Base-by-base conservation (phyloP, 2,113 vertebrate genomes). In the Oostethus manadensis region DNA sequence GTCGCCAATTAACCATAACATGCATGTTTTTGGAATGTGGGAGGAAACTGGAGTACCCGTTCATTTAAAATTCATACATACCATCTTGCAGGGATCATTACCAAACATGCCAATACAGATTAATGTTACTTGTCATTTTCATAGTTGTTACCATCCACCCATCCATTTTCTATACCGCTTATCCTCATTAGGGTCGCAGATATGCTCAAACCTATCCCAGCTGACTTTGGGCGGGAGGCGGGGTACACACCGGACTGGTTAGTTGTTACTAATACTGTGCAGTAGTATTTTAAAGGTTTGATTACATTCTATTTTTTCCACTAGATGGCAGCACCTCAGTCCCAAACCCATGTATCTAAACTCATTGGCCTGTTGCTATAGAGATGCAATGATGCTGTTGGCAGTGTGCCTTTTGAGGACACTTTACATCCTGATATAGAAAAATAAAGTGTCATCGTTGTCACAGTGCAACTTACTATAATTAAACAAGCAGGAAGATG, bases 321-420 rank as follows among this genome's bases (percentile, higher is more conserved):
- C 74, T 66, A 86, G 86, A 68, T 81, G 82, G 84, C 82, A 72
- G 76, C 69, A 76, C 9, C 9, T 72, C 17, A 53, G 10, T 59
- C 51, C 18, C 3, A 60, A 10, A 58, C 49, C 18, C 29, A 42
- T 63, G 63, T 50, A 48, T 42, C 45, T 21, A 48, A 50, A 18
- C 33, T 57, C 42, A 68, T 56, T 49, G 53, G 23, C 60, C 26
- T 76, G 83, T 86, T 87, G 72, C 78, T 45, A 83, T 83, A 71
- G 87, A 48, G 69, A 86, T 63, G 49, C 23, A 56, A 60, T 83
- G 83, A 86, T 74, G 78, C 80, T 62, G 57, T 63, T 71, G 63
- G 47, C 49, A 42, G 38, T 72, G n/a, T 43, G 49, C 55, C 57
- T 73, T 63, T 58, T 15, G 20, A 51, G 51, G 26, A 4, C 46